Evolutionary conservation across 2,797 vertebrate genomes (phyloP).

Genomic region (Diplodus sargus): DNA sequence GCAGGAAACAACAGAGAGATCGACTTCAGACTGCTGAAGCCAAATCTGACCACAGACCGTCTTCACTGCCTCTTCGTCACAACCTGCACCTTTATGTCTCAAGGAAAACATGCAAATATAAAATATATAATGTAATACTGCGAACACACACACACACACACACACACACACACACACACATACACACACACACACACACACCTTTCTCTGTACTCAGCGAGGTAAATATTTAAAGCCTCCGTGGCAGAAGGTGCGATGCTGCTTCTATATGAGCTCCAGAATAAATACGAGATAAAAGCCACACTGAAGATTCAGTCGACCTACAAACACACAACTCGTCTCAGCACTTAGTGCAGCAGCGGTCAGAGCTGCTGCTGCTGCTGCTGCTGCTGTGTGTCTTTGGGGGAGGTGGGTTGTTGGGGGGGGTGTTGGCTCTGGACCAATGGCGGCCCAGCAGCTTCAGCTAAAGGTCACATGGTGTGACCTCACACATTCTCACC

Average conservation of each 20-base stretch:
- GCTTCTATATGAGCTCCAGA: background rate
- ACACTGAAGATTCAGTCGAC: constrained; percentile 13
- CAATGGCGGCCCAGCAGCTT: constrained; percentile 73
- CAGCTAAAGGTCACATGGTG: constrained; percentile 78
- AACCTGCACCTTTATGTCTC: background rate
- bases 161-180: background rate
- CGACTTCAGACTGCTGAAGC: background rate
- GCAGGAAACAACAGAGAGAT: background rate
- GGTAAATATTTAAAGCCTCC: background rate
- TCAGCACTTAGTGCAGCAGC: constrained; percentile 36
- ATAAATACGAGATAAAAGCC: background rate
- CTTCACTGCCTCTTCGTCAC: background rate
- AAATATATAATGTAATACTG: background rate
- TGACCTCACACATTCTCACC: constrained; percentile 86
- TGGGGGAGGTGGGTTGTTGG: constrained; percentile 46
- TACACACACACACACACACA: background rate
- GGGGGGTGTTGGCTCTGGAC: constrained; percentile 66
- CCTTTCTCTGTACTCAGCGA: background rate
- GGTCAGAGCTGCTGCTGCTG: constrained; percentile 34
- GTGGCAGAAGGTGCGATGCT: background rate
- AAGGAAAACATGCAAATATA: background rate
- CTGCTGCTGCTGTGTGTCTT: constrained; percentile 45
- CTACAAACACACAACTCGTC: constrained; percentile 29
- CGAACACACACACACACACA: background rate
- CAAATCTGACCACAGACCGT: background rate